Conservation (phyloP, 2,888 invertebrate species). For the Eucera pruinosa region DNA sequence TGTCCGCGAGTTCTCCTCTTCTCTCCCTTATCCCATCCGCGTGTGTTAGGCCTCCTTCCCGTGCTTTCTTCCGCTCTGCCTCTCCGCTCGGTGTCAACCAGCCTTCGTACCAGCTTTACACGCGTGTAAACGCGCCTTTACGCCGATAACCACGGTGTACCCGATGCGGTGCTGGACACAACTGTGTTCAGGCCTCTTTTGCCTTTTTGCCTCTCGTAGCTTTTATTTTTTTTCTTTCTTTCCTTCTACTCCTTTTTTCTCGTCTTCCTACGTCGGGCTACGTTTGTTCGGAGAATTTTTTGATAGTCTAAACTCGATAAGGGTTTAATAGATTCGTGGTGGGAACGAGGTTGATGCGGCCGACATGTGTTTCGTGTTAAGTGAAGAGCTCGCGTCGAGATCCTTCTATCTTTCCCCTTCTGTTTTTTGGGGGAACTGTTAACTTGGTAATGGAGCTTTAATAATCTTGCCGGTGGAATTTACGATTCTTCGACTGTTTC, state of each 20-base stretch:
- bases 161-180: constrained; percentile 52
- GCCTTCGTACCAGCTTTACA: constrained; percentile 67
- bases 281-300: constrained; percentile 41
- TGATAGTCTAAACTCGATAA: constrained; percentile 39
- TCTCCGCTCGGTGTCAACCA: constrained; percentile 50
- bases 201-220: not conserved
- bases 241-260: constrained; percentile 2
- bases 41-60: constrained; percentile 32
- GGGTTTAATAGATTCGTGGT: constrained; percentile 43
- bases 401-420: not conserved
- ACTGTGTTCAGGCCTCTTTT: constrained; percentile 36
- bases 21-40: constrained; percentile 43
- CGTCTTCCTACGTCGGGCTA: not conserved
- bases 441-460: not conserved
- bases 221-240: not conserved
- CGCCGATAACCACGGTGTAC: constrained; percentile 66
- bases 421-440: not conserved
- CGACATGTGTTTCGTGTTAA: constrained; percentile 44
- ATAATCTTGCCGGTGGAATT: not conserved
- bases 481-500: not conserved
- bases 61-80: constrained; percentile 34
- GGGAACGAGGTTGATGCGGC: constrained; percentile 28
- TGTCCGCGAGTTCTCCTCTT: constrained; percentile 74
- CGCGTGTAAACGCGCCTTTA: constrained; percentile 72
- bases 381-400: constrained; percentile 25